Percentiles rank a stretch among this genome's conserved stretches.
Evolutionary conservation across 2,797 vertebrate species (phyloP).

Genomic region (Sebastiscus tertius): DNA sequence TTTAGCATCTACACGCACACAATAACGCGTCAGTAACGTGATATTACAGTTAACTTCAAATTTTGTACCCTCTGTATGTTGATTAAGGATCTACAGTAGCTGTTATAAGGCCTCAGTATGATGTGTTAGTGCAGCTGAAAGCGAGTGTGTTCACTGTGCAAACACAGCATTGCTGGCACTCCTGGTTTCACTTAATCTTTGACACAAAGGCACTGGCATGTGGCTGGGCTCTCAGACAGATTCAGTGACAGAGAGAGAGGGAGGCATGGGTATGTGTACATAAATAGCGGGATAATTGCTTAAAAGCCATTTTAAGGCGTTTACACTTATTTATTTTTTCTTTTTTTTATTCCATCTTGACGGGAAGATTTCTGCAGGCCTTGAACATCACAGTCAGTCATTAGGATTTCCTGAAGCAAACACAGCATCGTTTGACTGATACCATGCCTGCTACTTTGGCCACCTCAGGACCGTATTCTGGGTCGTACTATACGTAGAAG

Average conservation of each 20-base stretch:
- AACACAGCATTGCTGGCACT: conserved; percentile 79
- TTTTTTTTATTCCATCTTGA: conserved; percentile 15
- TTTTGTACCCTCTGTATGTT: neutral
- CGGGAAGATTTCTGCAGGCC: neutral
- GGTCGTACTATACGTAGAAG: conserved; percentile 36
- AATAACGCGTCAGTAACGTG: neutral
- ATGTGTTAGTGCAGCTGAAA: conserved; percentile 78
- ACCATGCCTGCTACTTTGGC: conserved; percentile 40
- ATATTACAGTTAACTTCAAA: neutral
- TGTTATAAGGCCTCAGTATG: conserved; percentile 47
- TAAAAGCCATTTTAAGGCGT: conserved; percentile 24
- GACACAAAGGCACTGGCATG: conserved; percentile 83
- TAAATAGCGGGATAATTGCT: conserved; percentile 34
- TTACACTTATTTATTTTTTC: conserved; percentile 30
- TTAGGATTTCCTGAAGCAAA: conserved; percentile 47
- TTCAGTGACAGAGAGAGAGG: conserved; percentile 48
- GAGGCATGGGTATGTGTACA: conserved; percentile 1
- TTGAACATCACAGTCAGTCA: conserved; percentile 36
- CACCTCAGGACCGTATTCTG: conserved; percentile 48
- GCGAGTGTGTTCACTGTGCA: conserved; percentile 73
- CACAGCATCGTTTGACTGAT: conserved; percentile 36
- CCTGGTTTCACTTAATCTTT: conserved; percentile 84
- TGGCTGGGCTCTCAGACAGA: conserved; percentile 69
- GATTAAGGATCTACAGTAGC: conserved; percentile 33
- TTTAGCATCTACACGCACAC: neutral